Percentiles rank a stretch among this genome's conserved stretches.
Conservation (phyloP, 2,797 vertebrate genomes). For the Bufotes viridis region DNA sequence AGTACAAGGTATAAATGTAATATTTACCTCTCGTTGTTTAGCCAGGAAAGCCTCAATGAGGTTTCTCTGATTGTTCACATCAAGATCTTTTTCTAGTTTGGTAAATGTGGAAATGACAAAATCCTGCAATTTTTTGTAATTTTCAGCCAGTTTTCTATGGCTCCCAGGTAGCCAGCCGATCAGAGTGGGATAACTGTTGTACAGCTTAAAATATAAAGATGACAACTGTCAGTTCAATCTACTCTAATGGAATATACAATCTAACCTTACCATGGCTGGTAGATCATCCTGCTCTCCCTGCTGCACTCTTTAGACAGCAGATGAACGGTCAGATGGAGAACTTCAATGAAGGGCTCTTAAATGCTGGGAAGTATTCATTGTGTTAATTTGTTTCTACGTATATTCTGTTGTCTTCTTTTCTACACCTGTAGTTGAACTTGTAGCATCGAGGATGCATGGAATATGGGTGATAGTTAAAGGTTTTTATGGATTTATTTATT, state of each 20-base stretch:
- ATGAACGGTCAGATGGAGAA: no score
- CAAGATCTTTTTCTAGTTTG: not conserved
- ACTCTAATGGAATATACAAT: not conserved
- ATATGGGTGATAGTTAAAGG: no score
- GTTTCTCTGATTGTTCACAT: constrained; percentile 22
- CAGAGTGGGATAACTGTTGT: constrained; percentile 33
- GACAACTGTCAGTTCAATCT: not conserved
- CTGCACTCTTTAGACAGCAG: no score
- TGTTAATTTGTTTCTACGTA: no score
- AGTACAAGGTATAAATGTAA: not conserved
- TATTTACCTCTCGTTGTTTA: constrained; percentile 20
- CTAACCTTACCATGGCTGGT: not conserved
- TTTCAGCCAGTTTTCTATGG: constrained; percentile 7
- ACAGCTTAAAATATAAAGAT: constrained; percentile 6
- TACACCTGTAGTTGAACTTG: no score
- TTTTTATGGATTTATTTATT: no score
- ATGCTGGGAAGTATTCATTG: no score
- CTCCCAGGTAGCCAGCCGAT: constrained; percentile 27
- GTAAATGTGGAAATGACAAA: constrained; percentile 23
- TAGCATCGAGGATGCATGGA: not conserved
- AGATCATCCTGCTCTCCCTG: no score
- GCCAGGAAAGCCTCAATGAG: constrained; percentile 24
- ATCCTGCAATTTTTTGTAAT: not conserved
- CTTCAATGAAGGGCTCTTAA: no score
- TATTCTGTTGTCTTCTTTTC: no score